Evolutionary conservation across 2,113 vertebrate genomes (phyloP), one percentile per base, ranked within the genome.

Genomic region (Micromys minutus): DNA sequence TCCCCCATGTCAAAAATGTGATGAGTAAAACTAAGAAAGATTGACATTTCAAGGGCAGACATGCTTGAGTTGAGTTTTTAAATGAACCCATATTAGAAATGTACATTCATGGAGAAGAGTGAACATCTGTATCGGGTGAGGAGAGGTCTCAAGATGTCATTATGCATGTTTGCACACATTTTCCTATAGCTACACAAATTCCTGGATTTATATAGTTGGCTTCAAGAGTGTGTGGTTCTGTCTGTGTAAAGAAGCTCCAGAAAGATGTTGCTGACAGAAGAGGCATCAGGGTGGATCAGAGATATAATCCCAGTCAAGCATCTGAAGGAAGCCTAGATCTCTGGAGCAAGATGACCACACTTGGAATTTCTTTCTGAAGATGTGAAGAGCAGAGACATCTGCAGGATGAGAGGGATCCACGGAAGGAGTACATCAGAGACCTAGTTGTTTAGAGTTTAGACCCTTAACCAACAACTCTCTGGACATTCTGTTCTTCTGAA

Each of bases 281-380:
- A 74, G 29, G 59, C 8, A 75, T 10, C 29, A 12, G 31, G 0
- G 61, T 34, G 21, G 16, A 15, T 42, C 52, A 10, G 22, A 29
- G 3, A 3, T 59, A 5, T 63, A 21, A 47, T n/a, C 10, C 0
- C 4, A 24, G 16, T 2, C 16, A 50, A 84, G 12, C 8, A 3
- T 59, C n/a, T 15, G 12, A 42, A 26, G 19, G 74, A 47, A 86
- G 39, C 13, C 26, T 19, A n/a, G 45, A 36, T 9, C 42, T 55
- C 1, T 1, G 7, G 36, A 22, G 42, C 7, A 91, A 11, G 12
- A 7, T 2, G 63, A 4, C 2, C 7, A 5, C 7, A 42, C 11
- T 90, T 3, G 16, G 24, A 31, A 6, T 45, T 4, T 7, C 36
- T 52, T 36, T 42, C 26, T 75, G 1, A 39, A 52, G 72, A 9